phyloP scores from a whole-genome alignment of 92 coral and sea anemone genomes.

The Diadumene lineata region DNA sequence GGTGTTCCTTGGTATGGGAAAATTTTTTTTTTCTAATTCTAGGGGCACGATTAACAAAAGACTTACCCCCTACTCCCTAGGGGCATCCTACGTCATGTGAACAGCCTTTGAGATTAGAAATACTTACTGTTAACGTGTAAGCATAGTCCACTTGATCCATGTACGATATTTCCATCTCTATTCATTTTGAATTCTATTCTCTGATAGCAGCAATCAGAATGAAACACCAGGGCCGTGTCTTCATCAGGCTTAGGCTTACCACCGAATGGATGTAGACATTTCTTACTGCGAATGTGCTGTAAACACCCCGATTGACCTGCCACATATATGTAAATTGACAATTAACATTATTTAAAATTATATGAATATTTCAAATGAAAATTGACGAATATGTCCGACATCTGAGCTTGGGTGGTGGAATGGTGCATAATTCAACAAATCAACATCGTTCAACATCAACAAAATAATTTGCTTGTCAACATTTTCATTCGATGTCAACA shows the following conservation, averaged over 20 bases:
- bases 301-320: constrained; percentile 60
- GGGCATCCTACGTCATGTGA: background rate
- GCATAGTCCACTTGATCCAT: constrained; percentile 52
- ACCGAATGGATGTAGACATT: constrained; percentile 58
- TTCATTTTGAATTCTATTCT: constrained; percentile 48
- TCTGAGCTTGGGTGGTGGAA: no score
- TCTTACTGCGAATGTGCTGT: constrained; percentile 21
- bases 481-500: no score
- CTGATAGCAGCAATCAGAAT: constrained; percentile 46
- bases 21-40: no score
- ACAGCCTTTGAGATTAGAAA: background rate
- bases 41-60: background rate
- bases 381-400: no score
- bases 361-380: no score
- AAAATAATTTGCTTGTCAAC: no score
- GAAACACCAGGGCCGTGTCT: constrained; percentile 41
- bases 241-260: constrained; percentile 18
- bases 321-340: no score
- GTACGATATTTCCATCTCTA: constrained; percentile 28
- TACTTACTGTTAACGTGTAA: constrained; percentile 35
- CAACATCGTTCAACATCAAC: no score
- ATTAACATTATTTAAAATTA: no score
- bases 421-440: no score
- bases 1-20: background rate
- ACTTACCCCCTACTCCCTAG: background rate